Base-by-base conservation (phyloP, 1,140 invertebrate species). In the Holotrichia oblita region DNA sequence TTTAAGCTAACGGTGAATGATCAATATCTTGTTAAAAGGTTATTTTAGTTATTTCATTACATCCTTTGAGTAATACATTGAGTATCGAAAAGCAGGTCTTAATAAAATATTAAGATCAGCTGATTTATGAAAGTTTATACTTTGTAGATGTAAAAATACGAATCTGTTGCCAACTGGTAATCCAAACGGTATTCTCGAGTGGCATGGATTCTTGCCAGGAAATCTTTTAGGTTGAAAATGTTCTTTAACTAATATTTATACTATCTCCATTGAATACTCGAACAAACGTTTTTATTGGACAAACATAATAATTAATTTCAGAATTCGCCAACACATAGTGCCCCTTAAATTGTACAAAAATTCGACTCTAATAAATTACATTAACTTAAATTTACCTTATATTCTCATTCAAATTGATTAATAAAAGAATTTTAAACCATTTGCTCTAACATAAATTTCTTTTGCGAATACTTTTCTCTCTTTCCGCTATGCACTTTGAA, bases 401-500 rank as follows among this genome's bases (percentile, higher is more conserved):
- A 64, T 64, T 7, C 22, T 69, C 61, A 8, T 20, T 61, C 6
- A n/a, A 59, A 20, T 9, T 61, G 17, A 8, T 34, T 24, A 34
- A 10, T 22, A 6, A 24, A 69, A 27, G n/a, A 17, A 34, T n/a
- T n/a, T 55, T n/a, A 55, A 0, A 55, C n/a, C 48, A 55, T 14
- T 55, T 8, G 6, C 22, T 69, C 12, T 17, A 69, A 27, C 22
- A 3, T 69, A 10, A 14, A 55, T 55, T 69, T 27, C 61, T 69
- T 27, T 69, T 27, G 2, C 24, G 20, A 69, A 14, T 10, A 34
- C 20, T 69, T 34, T 69, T 69, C 44, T 17, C 22, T 20, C 61
- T 27, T 34, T 17, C 61, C 61, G 0, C 22, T 69, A 69, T 69
- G 22, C 61, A 69, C 61, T 69, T 69, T 27, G 61, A 69, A 69